These are phyloP conservation scores for Hypsibius dujardini DNA, from an alignment of 1,140 invertebrate genomes.

Conservation along the genomic window DNA sequence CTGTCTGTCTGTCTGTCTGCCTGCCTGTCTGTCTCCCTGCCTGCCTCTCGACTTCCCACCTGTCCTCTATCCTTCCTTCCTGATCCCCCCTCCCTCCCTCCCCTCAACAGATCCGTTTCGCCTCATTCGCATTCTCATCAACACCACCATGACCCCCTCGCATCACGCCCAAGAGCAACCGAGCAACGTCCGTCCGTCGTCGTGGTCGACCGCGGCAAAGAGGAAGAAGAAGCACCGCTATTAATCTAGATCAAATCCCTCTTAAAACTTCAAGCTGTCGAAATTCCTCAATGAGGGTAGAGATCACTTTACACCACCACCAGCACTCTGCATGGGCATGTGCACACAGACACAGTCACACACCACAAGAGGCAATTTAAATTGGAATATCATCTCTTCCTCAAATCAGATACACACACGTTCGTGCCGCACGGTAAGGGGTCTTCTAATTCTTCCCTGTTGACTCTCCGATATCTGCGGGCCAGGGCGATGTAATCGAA, in stretches of 20 bases:
- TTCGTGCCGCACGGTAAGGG: no score
- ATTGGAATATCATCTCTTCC: no score
- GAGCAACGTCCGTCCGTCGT: no score
- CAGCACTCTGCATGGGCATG: no score
- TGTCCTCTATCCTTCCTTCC: neutral
- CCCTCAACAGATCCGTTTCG: neutral
- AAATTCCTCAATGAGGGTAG: neutral
- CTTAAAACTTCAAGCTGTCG: neutral
- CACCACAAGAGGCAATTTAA: no score
- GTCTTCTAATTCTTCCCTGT: no score
- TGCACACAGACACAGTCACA: no score
- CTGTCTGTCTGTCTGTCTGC: neutral
- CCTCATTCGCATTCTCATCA: slow-evolving; percentile 6
- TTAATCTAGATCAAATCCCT: slow-evolving; percentile 14
- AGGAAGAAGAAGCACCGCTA: neutral
- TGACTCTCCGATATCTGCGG: no score
- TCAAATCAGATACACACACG: no score
- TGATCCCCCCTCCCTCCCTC: neutral
- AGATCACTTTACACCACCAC: slow-evolving; percentile 2
- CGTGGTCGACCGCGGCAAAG: no score
- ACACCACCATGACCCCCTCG: neutral
- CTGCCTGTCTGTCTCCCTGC: no score
- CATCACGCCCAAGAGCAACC: neutral
- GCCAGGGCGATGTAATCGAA: no score
- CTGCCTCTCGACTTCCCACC: neutral